Percentiles rank a stretch among this genome's conserved stretches.
phyloP scores from a whole-genome alignment of 1,140 invertebrate species.

The Paraescarpia echinospica region DNA sequence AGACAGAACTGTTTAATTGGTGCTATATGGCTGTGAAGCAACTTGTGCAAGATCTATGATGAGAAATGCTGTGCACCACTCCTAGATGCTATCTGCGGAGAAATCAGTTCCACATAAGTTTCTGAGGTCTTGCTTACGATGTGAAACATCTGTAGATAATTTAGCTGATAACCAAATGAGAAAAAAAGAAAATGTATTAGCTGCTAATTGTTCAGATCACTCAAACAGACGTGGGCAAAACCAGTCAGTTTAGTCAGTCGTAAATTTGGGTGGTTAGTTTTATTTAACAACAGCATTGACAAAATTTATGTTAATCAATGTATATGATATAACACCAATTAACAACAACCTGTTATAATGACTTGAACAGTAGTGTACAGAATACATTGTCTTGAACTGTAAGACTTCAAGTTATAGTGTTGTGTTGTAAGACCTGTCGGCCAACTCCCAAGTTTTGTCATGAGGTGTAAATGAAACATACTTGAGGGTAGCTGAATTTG shows the following conservation, averaged over 20 bases:
- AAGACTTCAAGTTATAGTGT: too few relatives aligned
- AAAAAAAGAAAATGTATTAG: not conserved
- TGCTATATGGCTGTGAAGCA: too few relatives aligned
- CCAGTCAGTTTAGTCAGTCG: not conserved
- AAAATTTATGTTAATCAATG: not conserved
- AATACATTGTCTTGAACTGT: too few relatives aligned
- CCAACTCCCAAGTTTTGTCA: too few relatives aligned
- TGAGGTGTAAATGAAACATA: too few relatives aligned
- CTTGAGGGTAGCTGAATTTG: too few relatives aligned
- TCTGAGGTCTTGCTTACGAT: not conserved
- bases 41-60: not conserved
- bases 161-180: not conserved
- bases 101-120: constrained; percentile 37
- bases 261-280: not conserved
- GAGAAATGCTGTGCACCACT: constrained; percentile 3
- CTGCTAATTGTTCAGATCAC: not conserved
- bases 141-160: not conserved
- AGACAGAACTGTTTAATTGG: not conserved
- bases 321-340: too few relatives aligned
- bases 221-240: not conserved
- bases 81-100: constrained; percentile 38
- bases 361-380: too few relatives aligned
- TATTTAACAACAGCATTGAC: not conserved
- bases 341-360: too few relatives aligned
- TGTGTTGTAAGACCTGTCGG: too few relatives aligned